Conservation (phyloP, 2,888 invertebrate species). For the Seira musarum region DNA sequence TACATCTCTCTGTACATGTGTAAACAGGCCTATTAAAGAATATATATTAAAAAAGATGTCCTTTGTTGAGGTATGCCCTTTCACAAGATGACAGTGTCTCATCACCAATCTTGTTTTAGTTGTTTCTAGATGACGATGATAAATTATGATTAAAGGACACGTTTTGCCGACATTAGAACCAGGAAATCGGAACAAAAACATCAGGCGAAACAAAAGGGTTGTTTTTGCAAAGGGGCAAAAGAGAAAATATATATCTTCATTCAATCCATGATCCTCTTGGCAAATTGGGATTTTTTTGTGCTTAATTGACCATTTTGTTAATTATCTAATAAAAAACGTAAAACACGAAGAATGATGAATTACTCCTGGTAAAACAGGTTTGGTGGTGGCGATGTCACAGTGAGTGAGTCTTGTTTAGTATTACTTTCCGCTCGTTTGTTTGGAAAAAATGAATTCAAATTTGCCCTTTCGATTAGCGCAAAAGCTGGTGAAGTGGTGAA, state of each 20-base stretch:
- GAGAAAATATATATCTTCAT: conserved; percentile 22
- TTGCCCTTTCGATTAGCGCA: too few relatives aligned
- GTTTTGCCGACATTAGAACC: conserved; percentile 12
- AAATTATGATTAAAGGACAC: conserved; percentile 38
- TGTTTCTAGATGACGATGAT: conserved; percentile 27
- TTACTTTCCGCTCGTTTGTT: too few relatives aligned
- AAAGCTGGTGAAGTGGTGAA: too few relatives aligned
- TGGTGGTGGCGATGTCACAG: too few relatives aligned
- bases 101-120: too few relatives aligned
- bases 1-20: conserved; percentile 2
- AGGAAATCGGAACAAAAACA: not conserved
- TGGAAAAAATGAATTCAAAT: too few relatives aligned
- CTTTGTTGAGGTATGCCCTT: too few relatives aligned
- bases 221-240: conserved; percentile 1
- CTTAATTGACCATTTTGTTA: conserved; percentile 27
- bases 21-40: too few relatives aligned
- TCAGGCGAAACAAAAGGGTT: not conserved
- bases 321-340: conserved; percentile 18
- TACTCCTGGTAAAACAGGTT: not conserved
- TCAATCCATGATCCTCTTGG: too few relatives aligned
- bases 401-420: too few relatives aligned
- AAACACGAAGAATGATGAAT: conserved; percentile 22
- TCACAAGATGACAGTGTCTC: too few relatives aligned
- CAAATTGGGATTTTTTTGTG: conserved; percentile 30
- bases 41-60: too few relatives aligned